Percentiles rank a stretch among this genome's conserved stretches.
These are phyloP conservation scores for Liodrosophila aerea DNA, from an alignment of 2,888 invertebrate genomes.

Conservation along the genomic window DNA sequence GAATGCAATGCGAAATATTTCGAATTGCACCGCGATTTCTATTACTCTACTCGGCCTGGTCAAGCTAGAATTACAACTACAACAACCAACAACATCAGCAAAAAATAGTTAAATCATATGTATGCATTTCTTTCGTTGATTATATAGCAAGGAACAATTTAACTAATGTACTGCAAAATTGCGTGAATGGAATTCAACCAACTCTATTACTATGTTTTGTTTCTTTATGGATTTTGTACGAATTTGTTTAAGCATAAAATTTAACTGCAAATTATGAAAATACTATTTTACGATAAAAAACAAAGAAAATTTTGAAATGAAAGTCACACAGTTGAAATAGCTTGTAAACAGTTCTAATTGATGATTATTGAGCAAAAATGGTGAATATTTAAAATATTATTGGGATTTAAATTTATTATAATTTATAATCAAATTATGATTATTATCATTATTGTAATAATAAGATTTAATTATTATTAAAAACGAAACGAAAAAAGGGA, in stretches of 20 bases:
- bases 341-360: constrained; percentile 50
- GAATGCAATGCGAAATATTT: constrained; percentile 49
- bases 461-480: constrained; percentile 80
- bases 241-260: constrained; percentile 62
- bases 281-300: constrained; percentile 42
- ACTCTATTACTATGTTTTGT: constrained; percentile 42
- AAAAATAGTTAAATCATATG: constrained; percentile 43
- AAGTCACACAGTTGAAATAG: constrained; percentile 51
- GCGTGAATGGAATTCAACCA: constrained; percentile 52
- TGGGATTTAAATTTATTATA: constrained; percentile 79
- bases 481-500: constrained; percentile 54
- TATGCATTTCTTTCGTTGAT: constrained; percentile 72
- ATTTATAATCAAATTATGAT: constrained; percentile 72
- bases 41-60: constrained; percentile 33
- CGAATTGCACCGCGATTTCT: constrained; percentile 39
- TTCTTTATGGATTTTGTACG: constrained; percentile 63
- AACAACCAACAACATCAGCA: constrained; percentile 13
- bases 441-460: constrained; percentile 76
- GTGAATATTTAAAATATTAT: constrained; percentile 74
- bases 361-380: constrained; percentile 55
- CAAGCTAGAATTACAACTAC: constrained; percentile 35
- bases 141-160: constrained; percentile 62
- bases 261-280: constrained; percentile 30
- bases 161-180: constrained; percentile 51
- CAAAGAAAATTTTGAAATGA: constrained; percentile 28